phyloP scores from a whole-genome alignment of 2,113 vertebrate genomes.

The Chrysemys picta region DNA sequence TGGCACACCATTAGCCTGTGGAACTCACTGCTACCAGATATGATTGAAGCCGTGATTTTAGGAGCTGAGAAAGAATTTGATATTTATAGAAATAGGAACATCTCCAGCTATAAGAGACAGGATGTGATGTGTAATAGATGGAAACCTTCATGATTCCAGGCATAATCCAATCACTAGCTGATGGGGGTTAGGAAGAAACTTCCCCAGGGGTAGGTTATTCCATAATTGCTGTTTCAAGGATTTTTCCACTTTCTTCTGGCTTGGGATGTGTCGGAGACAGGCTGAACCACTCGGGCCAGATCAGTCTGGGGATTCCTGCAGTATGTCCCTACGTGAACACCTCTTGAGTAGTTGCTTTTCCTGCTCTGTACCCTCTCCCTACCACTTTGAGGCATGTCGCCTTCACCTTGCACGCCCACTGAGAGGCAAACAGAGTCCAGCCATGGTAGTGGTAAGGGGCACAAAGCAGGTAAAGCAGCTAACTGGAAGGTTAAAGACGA shows the following conservation, averaged over 20 bases:
- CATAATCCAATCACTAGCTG: not conserved
- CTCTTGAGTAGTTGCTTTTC: too few species aligned
- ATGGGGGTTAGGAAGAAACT: not conserved
- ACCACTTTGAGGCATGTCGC: too few species aligned
- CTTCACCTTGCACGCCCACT: too few species aligned
- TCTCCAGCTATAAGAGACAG: not conserved
- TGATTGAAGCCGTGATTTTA: fast-evolving
- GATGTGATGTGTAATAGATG: not conserved
- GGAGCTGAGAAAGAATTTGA: not conserved
- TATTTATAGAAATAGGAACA: not conserved
- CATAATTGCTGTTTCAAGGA: not conserved
- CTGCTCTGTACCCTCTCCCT: too few species aligned
- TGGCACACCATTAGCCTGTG: fast-evolving
- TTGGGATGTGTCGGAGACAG: not conserved
- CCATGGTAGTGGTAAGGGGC: too few species aligned
- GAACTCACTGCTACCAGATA: not conserved
- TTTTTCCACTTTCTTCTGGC: not conserved
- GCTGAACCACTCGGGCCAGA: not conserved
- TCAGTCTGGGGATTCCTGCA: too few species aligned
- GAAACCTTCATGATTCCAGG: not conserved
- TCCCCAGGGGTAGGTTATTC: not conserved
- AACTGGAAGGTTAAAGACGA: too few species aligned
- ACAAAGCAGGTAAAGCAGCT: too few species aligned
- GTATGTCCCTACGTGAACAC: too few species aligned
- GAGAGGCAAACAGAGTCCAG: too few species aligned